Evolutionary conservation across 2,113 vertebrate genomes (phyloP).

Genomic region (Carassius auratus): DNA sequence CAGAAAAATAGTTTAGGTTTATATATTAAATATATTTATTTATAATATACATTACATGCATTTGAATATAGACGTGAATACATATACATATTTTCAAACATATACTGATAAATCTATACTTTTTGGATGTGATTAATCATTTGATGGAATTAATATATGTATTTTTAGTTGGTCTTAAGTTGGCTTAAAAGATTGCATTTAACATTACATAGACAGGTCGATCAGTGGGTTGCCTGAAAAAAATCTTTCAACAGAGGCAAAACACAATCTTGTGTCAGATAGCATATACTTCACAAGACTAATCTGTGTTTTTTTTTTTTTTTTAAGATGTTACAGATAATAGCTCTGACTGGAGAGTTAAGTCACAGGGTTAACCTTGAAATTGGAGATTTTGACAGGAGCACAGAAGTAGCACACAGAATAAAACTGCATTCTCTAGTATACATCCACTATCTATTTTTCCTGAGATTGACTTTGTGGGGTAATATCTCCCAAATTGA

Average conservation of each 20-base stretch:
- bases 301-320: not conserved
- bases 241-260: not conserved
- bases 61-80: too few relatives aligned
- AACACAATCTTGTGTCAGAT: slow-evolving; percentile 9
- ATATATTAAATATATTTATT: too few relatives aligned
- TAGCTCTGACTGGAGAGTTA: slow-evolving; percentile 34
- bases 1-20: too few relatives aligned
- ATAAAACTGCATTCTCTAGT: slow-evolving; percentile 10
- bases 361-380: slow-evolving; percentile 38
- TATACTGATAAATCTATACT: too few relatives aligned
- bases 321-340: slow-evolving; percentile 32
- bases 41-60: too few relatives aligned
- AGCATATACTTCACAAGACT: slow-evolving; percentile 6
- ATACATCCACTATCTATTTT: slow-evolving; percentile 45
- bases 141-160: too few relatives aligned
- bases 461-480: slow-evolving; percentile 42
- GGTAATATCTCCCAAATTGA: slow-evolving; percentile 51
- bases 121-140: too few relatives aligned
- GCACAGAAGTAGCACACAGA: slow-evolving; percentile 1
- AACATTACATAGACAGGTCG: not conserved
- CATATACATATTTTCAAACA: too few relatives aligned
- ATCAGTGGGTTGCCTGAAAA: not conserved
- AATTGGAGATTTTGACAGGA: slow-evolving; percentile 37
- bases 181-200: not conserved
- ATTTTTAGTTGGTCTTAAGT: not conserved